Conservation (phyloP, 2,888 invertebrate genomes). For the Campopleginae sp. region DNA sequence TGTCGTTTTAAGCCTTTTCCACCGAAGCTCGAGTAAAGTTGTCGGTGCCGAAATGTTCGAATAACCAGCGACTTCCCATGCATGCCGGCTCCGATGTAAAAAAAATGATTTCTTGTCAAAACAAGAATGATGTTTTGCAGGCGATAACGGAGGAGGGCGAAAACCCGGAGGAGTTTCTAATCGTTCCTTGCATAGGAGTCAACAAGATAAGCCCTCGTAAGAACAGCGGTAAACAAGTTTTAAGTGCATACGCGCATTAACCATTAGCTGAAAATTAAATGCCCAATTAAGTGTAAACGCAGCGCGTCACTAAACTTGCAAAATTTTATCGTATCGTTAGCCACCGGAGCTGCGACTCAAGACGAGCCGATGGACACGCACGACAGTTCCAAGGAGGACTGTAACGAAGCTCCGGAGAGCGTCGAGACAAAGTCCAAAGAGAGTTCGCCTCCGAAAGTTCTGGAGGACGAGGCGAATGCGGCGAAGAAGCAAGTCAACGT, state of each 20-base stretch:
- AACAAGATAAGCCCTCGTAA: conserved; percentile 77
- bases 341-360: conserved; percentile 71
- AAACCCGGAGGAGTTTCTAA: conserved; percentile 89
- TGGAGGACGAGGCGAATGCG: conserved; percentile 62
- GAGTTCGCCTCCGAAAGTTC: conserved; percentile 62
- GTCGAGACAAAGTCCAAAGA: conserved; percentile 72
- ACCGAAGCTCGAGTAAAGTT: not conserved
- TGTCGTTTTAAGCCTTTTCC: not conserved
- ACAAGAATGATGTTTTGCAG: conserved; percentile 82
- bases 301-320: not conserved
- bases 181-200: conserved; percentile 79
- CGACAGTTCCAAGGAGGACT: conserved; percentile 77
- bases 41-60: not conserved
- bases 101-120: conserved; percentile 26
- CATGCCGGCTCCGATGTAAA: conserved; percentile 9
- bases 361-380: conserved; percentile 75
- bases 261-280: conserved; percentile 9
- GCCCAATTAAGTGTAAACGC: not conserved
- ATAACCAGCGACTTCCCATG: not conserved
- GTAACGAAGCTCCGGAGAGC: conserved; percentile 70
- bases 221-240: conserved; percentile 74
- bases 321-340: conserved; percentile 28
- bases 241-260: conserved; percentile 65
- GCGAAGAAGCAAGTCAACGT: conserved; percentile 74
- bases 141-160: conserved; percentile 89